phyloP scores from a whole-genome alignment of 2,797 vertebrate species.

The Microhierax caerulescens region DNA sequence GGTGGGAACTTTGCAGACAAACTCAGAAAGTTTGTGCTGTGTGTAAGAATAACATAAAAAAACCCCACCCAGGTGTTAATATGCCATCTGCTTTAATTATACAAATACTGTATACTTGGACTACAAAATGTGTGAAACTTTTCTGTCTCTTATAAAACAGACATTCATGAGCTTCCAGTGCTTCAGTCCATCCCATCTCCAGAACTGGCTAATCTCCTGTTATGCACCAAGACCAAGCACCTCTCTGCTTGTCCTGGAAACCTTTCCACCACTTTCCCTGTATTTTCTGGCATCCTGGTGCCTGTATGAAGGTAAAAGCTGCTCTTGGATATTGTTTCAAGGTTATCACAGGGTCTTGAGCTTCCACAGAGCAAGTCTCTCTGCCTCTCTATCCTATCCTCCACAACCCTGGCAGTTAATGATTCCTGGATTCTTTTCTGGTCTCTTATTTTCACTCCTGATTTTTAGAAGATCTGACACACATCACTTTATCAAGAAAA shows the following conservation, averaged over 20 bases:
- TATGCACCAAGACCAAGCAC: background rate
- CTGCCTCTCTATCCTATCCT: background rate
- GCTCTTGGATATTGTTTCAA: background rate
- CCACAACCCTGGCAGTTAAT: background rate
- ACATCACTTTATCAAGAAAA: background rate
- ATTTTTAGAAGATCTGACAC: background rate
- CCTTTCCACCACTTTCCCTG: background rate
- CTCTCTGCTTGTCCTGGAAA: background rate
- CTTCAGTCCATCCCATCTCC: background rate
- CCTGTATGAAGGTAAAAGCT: background rate
- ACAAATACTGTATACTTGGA: background rate
- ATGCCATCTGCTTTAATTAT: background rate
- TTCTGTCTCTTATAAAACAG: background rate
- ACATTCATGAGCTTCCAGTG: background rate
- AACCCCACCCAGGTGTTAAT: background rate
- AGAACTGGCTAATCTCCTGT: background rate
- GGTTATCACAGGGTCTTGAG: background rate
- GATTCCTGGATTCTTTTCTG: background rate
- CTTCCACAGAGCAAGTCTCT: background rate
- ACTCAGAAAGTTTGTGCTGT: background rate
- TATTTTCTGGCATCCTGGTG: background rate
- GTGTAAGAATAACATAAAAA: background rate
- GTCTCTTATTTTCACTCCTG: background rate
- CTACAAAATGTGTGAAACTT: background rate
- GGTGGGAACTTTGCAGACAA: background rate